These are phyloP conservation scores for Enteromius treurensis DNA, from an alignment of 2,797 vertebrate genomes.

Conservation along the genomic window DNA sequence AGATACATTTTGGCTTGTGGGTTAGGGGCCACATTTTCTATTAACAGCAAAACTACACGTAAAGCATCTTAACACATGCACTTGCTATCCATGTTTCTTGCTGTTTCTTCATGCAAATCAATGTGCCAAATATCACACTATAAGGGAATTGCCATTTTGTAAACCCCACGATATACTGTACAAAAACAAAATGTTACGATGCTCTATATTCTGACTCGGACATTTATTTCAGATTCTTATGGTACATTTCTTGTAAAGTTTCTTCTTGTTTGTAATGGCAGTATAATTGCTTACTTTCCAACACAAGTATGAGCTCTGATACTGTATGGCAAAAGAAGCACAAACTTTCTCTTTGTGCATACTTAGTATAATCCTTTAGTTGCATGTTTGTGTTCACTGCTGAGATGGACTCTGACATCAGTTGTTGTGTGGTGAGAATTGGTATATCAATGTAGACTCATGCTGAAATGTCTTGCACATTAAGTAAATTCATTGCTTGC, in stretches of 20 bases:
- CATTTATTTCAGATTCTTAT: constrained; percentile 10
- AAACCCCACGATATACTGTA: neutral
- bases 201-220: neutral
- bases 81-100: neutral
- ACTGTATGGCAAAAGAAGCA: constrained; percentile 14
- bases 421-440: constrained; percentile 37
- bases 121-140: constrained; percentile 48
- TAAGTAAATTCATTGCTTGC: constrained; percentile 34
- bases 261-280: constrained; percentile 28
- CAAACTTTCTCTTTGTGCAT: neutral
- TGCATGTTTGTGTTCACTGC: constrained; percentile 53
- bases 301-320: constrained; percentile 18
- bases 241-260: neutral
- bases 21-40: constrained; percentile 4
- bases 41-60: constrained; percentile 41
- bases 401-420: constrained; percentile 28
- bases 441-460: constrained; percentile 41
- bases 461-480: constrained; percentile 45
- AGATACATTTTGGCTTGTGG: constrained; percentile 35
- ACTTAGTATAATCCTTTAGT: constrained; percentile 24
- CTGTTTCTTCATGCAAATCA: neutral
- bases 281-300: constrained; percentile 29
- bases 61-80: constrained; percentile 37
- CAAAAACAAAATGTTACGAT: neutral
- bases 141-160: neutral